Base-by-base conservation (phyloP, 2,888 invertebrate genomes). In the Sinotaia quadrata region DNA sequence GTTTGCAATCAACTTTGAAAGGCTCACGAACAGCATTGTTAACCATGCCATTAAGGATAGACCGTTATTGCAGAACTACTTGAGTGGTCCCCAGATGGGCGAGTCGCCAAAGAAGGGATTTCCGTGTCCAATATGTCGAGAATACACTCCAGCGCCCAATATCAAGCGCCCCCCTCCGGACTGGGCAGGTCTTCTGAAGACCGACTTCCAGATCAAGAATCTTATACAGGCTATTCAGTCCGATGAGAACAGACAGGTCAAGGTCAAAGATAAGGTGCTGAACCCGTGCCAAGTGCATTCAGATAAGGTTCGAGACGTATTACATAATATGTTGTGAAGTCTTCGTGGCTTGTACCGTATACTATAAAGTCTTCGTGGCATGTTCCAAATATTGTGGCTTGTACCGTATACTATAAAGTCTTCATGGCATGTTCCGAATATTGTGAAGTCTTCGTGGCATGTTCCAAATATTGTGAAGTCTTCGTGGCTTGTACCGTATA, bases 151-250 rank as follows among this genome's bases (percentile, higher is more conserved):
- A 4, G 31, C 66, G 12, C 67, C 74, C 8, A 47, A 67, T 34
- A 54, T 52, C 0, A 47, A 15, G 21, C 41, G 58, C 4, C 61
- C 67, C 1, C 61, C 71, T 2, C 51, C 63, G 2, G 71, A 71
- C 37, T 74, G 74, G 74, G 69, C 69, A 5, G 29, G 59, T 12
- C 58, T 61, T 33, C 36, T 74, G n/a, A 54, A 56, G 34, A 74
- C 74, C 10, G 71, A 74, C 47, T 74, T 74, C 36, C 68, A 74
- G 52, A 36, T 74, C 37, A 71, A 69, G 33, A 69, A 65, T 37
- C 61, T 74, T 18, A 74, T 68, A 52, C 65, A 52, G 29, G 68
- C 65, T 21, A 61, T 73, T 8, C 63, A 68, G 54, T 27, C 57
- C 21, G 29, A 33, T 3, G 27, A 21, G 1, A 27, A 51, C 18